Evolutionary conservation across 2,113 vertebrate genomes (phyloP).

Genomic region (Paramormyrops kingsleyae): DNA sequence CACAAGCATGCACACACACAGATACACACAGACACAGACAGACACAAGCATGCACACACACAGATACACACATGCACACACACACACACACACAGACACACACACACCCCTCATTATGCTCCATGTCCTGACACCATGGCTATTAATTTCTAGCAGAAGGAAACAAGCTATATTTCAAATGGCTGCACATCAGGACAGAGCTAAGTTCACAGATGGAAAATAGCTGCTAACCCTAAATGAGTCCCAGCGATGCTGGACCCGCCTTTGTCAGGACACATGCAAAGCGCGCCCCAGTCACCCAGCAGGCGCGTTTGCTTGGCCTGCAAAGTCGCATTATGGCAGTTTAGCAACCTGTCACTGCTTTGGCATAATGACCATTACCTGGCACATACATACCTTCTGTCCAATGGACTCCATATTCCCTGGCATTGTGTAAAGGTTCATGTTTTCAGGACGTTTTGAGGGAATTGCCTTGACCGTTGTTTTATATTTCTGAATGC

Average conservation of each 20-base stretch:
- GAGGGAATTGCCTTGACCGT: constrained; percentile 20
- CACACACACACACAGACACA: not conserved
- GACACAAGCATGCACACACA: not conserved
- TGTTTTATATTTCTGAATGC: constrained; percentile 10
- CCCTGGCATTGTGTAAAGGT: constrained; percentile 9
- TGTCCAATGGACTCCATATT: constrained; percentile 2
- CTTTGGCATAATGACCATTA: constrained; percentile 44
- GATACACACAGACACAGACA: not conserved
- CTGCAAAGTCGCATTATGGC: not conserved
- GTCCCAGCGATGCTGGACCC: constrained; percentile 53
- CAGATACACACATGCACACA: not conserved
- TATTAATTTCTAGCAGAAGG: constrained; percentile 67
- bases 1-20: not conserved
- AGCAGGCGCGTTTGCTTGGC: not conserved
- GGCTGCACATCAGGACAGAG: constrained; percentile 59
- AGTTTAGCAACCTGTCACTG: constrained; percentile 26
- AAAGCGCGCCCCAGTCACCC: too few species aligned
- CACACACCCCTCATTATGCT: constrained; percentile 33
- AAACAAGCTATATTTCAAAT: constrained; percentile 64
- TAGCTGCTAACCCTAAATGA: constrained; percentile 68
- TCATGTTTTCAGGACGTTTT: not conserved
- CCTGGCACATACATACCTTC: constrained; percentile 40
- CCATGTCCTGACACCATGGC: constrained; percentile 37
- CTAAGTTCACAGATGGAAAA: constrained; percentile 60
- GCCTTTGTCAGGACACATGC: constrained; percentile 31